These are phyloP conservation scores for Drosophila acutilabella DNA, from an alignment of 2,888 invertebrate species.

Conservation along the genomic window DNA sequence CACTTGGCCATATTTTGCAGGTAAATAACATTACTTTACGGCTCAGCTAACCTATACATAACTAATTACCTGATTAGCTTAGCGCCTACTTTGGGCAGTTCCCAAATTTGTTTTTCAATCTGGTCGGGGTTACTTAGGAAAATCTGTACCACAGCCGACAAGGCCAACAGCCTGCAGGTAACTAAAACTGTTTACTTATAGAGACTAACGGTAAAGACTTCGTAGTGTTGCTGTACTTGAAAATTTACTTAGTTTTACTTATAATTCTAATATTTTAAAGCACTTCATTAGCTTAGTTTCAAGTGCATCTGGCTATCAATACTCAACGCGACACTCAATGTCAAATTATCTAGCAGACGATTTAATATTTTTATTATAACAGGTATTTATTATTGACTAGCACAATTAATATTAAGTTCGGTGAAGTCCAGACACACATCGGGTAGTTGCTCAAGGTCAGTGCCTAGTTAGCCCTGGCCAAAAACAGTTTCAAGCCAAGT, in stretches of 20 bases:
- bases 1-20: background rate
- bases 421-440: constrained; percentile 4
- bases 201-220: no score
- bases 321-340: constrained; percentile 14
- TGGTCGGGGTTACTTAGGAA: constrained; percentile 6
- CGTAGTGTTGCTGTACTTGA: background rate
- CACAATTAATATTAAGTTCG: constrained; percentile 1
- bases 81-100: constrained; percentile 4
- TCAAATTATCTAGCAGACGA: constrained; percentile 2
- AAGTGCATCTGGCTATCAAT: constrained; percentile 6
- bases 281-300: constrained; percentile 2
- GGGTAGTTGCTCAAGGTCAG: constrained; percentile 44
- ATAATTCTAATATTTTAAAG: constrained; percentile 1
- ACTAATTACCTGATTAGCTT: constrained; percentile 8
- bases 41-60: constrained; percentile 3
- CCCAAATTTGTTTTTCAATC: constrained; percentile 3
- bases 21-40: background rate
- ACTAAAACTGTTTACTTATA: no score
- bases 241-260: background rate
- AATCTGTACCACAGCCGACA: background rate
- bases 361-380: background rate
- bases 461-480: constrained; percentile 32
- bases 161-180: background rate
- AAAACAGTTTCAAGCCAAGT: constrained; percentile 14
- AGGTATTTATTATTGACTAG: background rate